Percentiles rank a stretch among this genome's conserved stretches.
phyloP scores from a whole-genome alignment of 2,113 vertebrate species.

The Tringa solitaria region DNA sequence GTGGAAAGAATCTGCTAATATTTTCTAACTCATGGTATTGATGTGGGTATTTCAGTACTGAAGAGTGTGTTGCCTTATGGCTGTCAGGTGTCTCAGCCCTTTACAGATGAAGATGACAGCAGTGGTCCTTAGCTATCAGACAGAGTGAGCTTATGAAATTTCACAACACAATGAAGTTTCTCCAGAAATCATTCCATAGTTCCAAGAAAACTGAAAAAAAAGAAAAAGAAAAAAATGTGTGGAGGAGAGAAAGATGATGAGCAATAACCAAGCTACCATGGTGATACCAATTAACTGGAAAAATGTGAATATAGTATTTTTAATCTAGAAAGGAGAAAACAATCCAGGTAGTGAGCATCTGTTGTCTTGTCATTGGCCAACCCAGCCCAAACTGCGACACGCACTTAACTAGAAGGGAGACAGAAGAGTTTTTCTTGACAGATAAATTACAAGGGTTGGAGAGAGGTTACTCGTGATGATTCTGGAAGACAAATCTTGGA shows the following conservation, averaged over 20 bases:
- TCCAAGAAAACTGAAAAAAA: neutral
- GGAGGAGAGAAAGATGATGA: neutral
- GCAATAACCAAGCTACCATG: neutral
- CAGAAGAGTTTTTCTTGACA: neutral
- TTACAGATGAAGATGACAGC: neutral
- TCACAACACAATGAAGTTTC: neutral
- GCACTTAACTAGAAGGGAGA: neutral
- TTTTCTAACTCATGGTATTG: neutral
- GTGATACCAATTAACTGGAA: neutral
- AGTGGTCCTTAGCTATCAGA: neutral
- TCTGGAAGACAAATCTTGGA: neutral
- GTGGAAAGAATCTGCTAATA: neutral
- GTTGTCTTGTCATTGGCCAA: no score
- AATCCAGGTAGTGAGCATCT: neutral
- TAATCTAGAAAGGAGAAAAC: neutral
- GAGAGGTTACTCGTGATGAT: neutral
- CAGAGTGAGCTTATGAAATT: neutral
- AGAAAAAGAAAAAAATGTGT: neutral
- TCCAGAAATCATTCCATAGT: neutral
- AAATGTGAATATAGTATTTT: neutral
- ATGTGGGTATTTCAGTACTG: neutral
- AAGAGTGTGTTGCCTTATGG: neutral
- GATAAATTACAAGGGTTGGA: neutral
- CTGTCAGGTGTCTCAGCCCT: neutral
- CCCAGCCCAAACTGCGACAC: no score